Evolutionary conservation across 2,113 vertebrate genomes (phyloP).

Genomic region (Stercorarius parasiticus): DNA sequence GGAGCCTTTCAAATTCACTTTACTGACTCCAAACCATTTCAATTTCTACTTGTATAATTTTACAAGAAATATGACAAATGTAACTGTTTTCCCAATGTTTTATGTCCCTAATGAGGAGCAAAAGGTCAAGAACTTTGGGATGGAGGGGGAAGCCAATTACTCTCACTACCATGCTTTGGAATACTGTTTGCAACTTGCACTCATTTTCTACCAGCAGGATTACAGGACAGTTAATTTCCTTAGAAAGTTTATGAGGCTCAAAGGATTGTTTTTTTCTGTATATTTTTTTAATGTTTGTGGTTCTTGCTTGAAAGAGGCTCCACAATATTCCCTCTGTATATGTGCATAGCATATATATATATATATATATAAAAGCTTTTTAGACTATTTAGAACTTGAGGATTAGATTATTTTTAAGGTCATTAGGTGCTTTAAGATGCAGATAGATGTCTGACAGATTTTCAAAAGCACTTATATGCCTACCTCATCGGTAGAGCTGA

Average conservation of each 20-base stretch:
- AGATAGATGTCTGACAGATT: background rate
- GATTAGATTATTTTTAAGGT: background rate
- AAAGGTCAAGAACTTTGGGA: constrained; percentile 48
- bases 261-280: background rate
- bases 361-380: background rate
- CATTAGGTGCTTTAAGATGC: background rate
- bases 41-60: constrained; percentile 60
- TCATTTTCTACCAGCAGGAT: constrained; percentile 54
- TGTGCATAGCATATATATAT: background rate
- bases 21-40: constrained; percentile 52
- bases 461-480: background rate
- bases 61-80: constrained; percentile 63
- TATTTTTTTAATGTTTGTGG: background rate
- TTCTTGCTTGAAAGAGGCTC: background rate
- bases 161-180: constrained; percentile 34
- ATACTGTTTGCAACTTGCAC: constrained; percentile 4
- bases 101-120: constrained; percentile 59
- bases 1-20: constrained; percentile 42
- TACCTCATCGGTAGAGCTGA: background rate
- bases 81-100: constrained; percentile 43
- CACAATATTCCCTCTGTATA: background rate
- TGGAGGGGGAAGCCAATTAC: constrained; percentile 21
- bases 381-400: background rate
- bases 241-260: constrained; percentile 48
- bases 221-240: constrained; percentile 62